These are phyloP conservation scores for Pinna nobilis DNA, from an alignment of 1,140 invertebrate genomes.

Conservation along the genomic window DNA sequence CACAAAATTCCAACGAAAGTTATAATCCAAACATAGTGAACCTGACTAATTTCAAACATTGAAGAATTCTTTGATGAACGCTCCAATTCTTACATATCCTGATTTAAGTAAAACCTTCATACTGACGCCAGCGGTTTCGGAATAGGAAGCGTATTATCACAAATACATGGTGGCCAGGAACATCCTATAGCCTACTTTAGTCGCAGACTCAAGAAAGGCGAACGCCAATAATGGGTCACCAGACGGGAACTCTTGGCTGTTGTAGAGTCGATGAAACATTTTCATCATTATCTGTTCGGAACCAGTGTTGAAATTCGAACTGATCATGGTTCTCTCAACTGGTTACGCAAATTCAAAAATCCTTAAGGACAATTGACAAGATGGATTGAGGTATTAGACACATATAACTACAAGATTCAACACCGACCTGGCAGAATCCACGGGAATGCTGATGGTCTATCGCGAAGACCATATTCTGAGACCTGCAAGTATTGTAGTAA, in stretches of 20 bases:
- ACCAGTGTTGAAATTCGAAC: no score
- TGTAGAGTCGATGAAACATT: conserved; percentile 57
- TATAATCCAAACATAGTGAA: no score
- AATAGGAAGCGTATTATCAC: no score
- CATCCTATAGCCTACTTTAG: no score
- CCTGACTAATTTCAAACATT: no score
- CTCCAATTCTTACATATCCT: background rate
- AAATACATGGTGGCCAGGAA: no score
- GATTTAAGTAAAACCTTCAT: background rate
- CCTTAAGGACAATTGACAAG: no score
- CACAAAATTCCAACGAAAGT: no score
- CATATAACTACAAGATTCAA: background rate
- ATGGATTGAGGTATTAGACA: background rate
- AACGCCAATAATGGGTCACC: conserved; percentile 54
- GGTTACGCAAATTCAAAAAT: no score
- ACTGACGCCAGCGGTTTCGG: conserved; percentile 42
- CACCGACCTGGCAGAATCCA: conserved; percentile 4
- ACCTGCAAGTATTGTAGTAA: background rate
- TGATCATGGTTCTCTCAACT: conserved; percentile 20
- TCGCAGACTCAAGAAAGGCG: conserved; percentile 25
- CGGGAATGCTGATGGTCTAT: conserved; percentile 14
- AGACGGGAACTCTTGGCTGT: conserved; percentile 51
- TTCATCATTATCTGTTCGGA: conserved; percentile 50
- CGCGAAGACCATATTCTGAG: background rate
- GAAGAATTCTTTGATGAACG: no score